Evolutionary conservation across 2,888 invertebrate genomes (phyloP), one percentile per base, ranked within the genome.

Genomic region (Unio delphinus): DNA sequence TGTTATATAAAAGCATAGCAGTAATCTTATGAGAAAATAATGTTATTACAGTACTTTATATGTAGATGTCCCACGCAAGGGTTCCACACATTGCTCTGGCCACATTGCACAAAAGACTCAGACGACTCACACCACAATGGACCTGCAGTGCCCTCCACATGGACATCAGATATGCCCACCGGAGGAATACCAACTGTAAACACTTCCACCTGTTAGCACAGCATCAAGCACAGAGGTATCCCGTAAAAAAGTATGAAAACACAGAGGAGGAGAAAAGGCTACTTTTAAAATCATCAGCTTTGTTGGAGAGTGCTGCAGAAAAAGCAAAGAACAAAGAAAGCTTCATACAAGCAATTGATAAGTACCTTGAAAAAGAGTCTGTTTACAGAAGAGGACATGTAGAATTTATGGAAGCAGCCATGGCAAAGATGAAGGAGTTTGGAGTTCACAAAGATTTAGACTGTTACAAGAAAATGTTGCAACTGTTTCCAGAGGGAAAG

Each of bases 321-420:
- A 76, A 73, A 55, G 76, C 68, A 8, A 71, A 80, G 54, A 80
- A 83, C 63, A 81, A 81, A 69, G 68, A 79, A 61, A 83, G 84
- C 45, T 89, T 87, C 72, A 64, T 72, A 7, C 69, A 72, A 34
- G 88, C 87, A 20, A 71, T 87, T 6, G 69, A 83, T 80, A 92
- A 94, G 74, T 98, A 95, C 86, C 92, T 93, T 81, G 92, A 92
- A 4, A 80, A 83, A 54, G 92, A 93, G 60, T 94, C 94, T 80
- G 92, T 92, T 0, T 93, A 94, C 83, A 92, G 95, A 74, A 92
- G 95, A 72, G 97, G 96, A 61, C 96, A 97, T 89, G 96, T 97
- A 0, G 97, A 98, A 85, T 99, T 99, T 90, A 96, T 99, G 81
- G 94, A 95, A 87, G 93, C 95, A 0, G 97, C 98, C 0, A 90